Evolutionary conservation across 1,140 invertebrate species (phyloP), one percentile per base, ranked within the genome.

Genomic region (Papilio dardanus): DNA sequence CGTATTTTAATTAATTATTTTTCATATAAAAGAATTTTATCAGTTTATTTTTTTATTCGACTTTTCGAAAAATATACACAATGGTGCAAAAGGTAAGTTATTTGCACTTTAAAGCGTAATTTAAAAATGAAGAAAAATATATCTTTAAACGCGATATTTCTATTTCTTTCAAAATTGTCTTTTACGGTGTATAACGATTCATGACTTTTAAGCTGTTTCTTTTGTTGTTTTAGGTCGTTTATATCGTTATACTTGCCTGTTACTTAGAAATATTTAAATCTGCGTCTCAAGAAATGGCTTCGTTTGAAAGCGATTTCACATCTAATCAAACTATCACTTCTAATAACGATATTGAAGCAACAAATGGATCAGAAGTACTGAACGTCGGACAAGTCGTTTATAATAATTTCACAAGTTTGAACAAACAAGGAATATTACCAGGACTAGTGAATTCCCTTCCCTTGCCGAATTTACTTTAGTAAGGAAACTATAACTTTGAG

Each of bases 211-310:
- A 33, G 31, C 31, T 62, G 24, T 62, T 28, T 62, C 10, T 62
- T 62, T 62, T 62, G 54, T 62, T 62, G 54, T 62, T 62, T 62
- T 62, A 62, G 54, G 54, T 62, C 10, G 21, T 62, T 14, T 5
- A 62, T 24, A 62, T 62, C 24, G 10, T 28, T 30, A 28, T 62
- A 62, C 21, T 62, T 62, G 54, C 54, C 24, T 62, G 54, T 62
- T 62, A 28, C 10, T 62, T 62, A 62, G 54, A 62, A 21, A 28
- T 28, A 14, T 14, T 62, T 28, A 14, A 14, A 10, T 28, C 54
- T 28, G 24, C 54, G 30, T 24, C 54, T 14, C 54, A 62, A 12
- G 24, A 30, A 28, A 21, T 4, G 24, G 12, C 54, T 62, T 28
- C 24, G 12, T 28, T 28, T 4, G 54, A 16, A 28, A 62, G 5